These are phyloP conservation scores for Delia radicum DNA, from an alignment of 1,140 invertebrate species.

Conservation along the genomic window DNA sequence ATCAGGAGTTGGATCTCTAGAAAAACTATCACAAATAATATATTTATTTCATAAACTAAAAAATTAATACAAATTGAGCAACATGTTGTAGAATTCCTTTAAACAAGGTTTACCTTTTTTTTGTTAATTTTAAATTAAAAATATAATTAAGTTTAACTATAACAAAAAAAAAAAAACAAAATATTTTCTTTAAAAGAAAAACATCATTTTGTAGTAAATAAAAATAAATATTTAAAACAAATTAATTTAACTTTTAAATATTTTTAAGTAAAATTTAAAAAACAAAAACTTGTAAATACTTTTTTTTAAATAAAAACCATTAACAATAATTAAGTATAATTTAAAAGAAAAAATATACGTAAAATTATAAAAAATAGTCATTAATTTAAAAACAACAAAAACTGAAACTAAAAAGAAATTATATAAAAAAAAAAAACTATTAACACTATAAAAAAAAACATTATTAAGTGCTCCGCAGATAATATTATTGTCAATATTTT, in stretches of 20 bases:
- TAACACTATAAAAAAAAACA: too few relatives aligned
- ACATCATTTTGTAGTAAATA: not conserved
- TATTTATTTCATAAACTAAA: not conserved
- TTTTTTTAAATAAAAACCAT: not conserved
- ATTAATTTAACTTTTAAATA: too few relatives aligned
- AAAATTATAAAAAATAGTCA: constrained; percentile 12
- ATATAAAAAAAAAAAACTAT: too few relatives aligned
- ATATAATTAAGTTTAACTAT: not conserved
- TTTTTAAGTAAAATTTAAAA: not conserved
- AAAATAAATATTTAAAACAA: not conserved
- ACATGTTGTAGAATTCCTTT: not conserved
- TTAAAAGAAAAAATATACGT: not conserved
- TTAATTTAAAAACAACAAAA: not conserved
- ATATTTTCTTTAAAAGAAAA: not conserved
- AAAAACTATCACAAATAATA: too few relatives aligned
- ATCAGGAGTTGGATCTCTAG: too few relatives aligned
- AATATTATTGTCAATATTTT: too few relatives aligned
- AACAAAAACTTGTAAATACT: constrained; percentile 8
- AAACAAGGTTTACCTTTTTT: not conserved
- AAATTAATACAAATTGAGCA: too few relatives aligned
- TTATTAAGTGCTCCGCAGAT: too few relatives aligned
- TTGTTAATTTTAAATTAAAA: not conserved
- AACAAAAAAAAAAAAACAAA: not conserved
- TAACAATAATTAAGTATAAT: not conserved
- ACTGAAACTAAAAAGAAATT: too few relatives aligned